phyloP scores from a whole-genome alignment of 2,113 vertebrate species.

The Taxidea taxus region DNA sequence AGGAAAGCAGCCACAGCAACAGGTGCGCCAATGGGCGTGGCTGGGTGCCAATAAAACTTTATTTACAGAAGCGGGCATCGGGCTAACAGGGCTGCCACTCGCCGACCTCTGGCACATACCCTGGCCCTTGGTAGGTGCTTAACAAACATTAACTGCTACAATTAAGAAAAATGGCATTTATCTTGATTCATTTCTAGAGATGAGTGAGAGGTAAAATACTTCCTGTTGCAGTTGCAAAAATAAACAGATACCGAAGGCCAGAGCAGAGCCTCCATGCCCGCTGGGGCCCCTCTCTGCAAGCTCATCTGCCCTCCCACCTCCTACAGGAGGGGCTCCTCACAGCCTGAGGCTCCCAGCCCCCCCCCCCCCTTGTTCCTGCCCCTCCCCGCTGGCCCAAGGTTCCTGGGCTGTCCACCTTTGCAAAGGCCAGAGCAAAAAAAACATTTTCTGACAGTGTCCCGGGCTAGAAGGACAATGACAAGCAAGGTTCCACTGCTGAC shows the following conservation, averaged over 20 bases:
- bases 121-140: not conserved
- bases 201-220: not conserved
- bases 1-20: not conserved
- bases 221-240: not conserved
- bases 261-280: not conserved
- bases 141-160: not conserved
- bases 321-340: not conserved
- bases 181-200: not conserved
- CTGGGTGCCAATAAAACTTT: conserved; percentile 11
- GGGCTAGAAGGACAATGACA: not conserved
- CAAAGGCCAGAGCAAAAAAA: not conserved
- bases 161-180: not conserved
- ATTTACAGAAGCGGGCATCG: not conserved
- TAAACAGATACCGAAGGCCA: not conserved
- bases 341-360: not conserved
- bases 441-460: not conserved
- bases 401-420: not conserved
- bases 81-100: not conserved
- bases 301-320: not conserved
- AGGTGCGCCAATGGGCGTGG: not conserved
- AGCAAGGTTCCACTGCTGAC: not conserved
- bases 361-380: not conserved
- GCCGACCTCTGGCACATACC: not conserved
- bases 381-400: accelerated
- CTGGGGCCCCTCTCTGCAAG: not conserved